Conservation (phyloP, 2,797 vertebrate genomes). For the Anguilla pacifica region DNA sequence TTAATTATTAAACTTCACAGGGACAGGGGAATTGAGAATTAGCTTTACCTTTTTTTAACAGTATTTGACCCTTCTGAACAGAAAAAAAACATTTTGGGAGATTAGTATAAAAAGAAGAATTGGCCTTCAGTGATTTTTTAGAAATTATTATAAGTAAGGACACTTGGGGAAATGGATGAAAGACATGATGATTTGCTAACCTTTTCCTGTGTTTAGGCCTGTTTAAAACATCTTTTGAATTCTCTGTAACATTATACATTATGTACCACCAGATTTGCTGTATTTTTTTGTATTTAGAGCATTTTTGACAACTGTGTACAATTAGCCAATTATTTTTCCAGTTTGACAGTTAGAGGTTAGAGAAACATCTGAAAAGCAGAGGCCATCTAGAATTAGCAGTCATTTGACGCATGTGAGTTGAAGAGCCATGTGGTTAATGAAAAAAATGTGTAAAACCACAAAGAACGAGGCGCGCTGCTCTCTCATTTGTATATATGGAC, state of each 20-base stretch:
- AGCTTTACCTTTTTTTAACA: background rate
- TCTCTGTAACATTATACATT: background rate
- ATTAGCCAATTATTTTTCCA: background rate
- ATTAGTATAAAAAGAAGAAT: background rate
- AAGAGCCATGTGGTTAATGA: slow-evolving; percentile 32
- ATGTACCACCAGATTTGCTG: background rate
- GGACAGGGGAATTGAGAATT: background rate
- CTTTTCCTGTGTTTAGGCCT: background rate
- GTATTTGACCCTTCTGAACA: background rate
- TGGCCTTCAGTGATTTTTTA: background rate
- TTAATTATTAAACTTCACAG: background rate
- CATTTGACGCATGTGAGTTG: slow-evolving; percentile 42
- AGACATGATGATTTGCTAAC: background rate
- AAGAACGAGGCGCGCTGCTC: background rate
- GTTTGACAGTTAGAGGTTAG: background rate
- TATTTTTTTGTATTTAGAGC: background rate
- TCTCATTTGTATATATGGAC: background rate
- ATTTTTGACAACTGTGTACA: background rate
- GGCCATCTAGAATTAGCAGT: slow-evolving; percentile 46
- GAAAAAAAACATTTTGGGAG: background rate
- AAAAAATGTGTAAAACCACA: slow-evolving; percentile 59
- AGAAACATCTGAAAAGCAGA: slow-evolving; percentile 42
- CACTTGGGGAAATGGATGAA: background rate
- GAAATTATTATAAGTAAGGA: background rate
- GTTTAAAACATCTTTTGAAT: background rate